Conservation (phyloP, 1,140 invertebrate species). For the Sarcophaga bullata region DNA sequence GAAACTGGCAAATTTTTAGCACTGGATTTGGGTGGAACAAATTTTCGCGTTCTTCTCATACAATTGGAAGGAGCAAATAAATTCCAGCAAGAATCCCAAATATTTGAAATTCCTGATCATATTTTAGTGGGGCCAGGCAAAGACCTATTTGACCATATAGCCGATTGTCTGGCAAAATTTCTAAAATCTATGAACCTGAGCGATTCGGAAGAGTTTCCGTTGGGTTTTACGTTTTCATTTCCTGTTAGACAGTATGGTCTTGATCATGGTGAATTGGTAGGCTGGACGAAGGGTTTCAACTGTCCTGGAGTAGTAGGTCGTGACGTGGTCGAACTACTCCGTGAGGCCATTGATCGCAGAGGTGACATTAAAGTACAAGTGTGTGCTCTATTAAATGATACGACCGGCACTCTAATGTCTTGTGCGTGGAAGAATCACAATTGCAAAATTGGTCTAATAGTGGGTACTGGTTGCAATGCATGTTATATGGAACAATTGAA, state of each 20-base stretch:
- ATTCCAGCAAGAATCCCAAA: constrained; percentile 74
- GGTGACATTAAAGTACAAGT: constrained; percentile 74
- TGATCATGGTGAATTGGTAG: constrained; percentile 83
- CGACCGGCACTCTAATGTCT: constrained; percentile 87
- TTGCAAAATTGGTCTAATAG: constrained; percentile 65
- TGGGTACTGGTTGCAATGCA: constrained; percentile 93
- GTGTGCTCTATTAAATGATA: constrained; percentile 94
- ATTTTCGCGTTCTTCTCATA: constrained; percentile 94
- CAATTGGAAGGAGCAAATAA: constrained; percentile 74
- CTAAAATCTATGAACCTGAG: constrained; percentile 79
- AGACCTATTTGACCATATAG: constrained; percentile 93
- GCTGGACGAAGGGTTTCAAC: constrained; percentile 77
- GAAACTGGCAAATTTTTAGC: constrained; percentile 90
- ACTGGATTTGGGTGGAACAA: constrained; percentile 96
- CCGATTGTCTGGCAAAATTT: constrained; percentile 90
- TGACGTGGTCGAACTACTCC: constrained; percentile 85
- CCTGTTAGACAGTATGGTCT: constrained; percentile 90
- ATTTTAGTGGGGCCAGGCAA: constrained; percentile 66
- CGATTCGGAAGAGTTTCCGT: constrained; percentile 66
- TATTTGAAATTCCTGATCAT: constrained; percentile 70
- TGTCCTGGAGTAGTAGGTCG: constrained; percentile 68
- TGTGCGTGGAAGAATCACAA: constrained; percentile 42
- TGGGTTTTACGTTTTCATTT: constrained; percentile 98
- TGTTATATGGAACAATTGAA: constrained; percentile 88
- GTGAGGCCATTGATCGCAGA: constrained; percentile 75